Evolutionary conservation across 2,888 invertebrate genomes (phyloP).

Genomic region (Oscheius myriophilus): DNA sequence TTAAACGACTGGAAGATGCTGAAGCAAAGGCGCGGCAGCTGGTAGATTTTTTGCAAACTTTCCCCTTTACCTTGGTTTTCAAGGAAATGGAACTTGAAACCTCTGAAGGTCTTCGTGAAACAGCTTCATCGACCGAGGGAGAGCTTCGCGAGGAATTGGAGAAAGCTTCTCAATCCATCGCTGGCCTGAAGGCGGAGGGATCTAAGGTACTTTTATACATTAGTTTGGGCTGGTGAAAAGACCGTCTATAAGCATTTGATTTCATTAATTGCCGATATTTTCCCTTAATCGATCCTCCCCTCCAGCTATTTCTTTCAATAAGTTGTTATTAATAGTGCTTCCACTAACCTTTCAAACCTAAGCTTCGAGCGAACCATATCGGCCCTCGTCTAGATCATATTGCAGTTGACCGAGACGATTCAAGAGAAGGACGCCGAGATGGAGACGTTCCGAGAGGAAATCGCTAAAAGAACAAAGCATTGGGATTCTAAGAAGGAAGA

Average conservation of each 20-base stretch:
- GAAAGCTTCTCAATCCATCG: constrained; percentile 10
- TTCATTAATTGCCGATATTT: neutral
- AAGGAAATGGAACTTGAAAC: constrained; percentile 19
- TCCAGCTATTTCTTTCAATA: neutral
- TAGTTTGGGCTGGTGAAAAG: neutral
- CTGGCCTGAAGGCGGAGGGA: constrained; percentile 13
- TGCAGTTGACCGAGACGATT: constrained; percentile 18
- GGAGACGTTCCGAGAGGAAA: constrained; percentile 14
- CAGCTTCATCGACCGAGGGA: constrained; percentile 10
- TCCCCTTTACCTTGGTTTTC: neutral
- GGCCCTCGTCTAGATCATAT: constrained; percentile 20
- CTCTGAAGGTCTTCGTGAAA: constrained; percentile 19
- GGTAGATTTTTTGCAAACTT: constrained; percentile 37
- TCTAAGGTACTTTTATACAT: constrained; percentile 11
- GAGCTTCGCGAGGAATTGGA: constrained; percentile 17
- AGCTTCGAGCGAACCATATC: neutral
- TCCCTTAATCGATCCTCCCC: no score
- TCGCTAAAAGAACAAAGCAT: constrained; percentile 33
- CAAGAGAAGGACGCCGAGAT: constrained; percentile 18
- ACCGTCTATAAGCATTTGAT: neutral
- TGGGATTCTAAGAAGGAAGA: constrained; percentile 51
- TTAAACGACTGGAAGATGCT: constrained; percentile 61
- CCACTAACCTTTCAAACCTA: constrained; percentile 17
- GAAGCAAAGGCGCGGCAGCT: constrained; percentile 63
- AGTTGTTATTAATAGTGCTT: constrained; percentile 22